phyloP scores from a whole-genome alignment of 2,888 invertebrate genomes.

The Xylophagus ater region DNA sequence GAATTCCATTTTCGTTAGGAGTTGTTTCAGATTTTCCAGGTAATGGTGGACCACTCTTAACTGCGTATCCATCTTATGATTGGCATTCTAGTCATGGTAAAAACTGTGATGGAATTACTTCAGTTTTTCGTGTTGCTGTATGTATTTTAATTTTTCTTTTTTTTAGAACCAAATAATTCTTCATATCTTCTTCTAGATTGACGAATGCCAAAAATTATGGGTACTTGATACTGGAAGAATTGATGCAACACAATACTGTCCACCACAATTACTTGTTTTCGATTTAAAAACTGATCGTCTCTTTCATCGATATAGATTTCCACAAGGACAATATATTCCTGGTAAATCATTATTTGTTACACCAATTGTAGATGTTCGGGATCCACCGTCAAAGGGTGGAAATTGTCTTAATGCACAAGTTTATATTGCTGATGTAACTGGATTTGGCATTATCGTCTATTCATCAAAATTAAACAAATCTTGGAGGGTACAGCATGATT shows the following conservation, averaged over 20 bases:
- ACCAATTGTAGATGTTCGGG: slow-evolving; percentile 44
- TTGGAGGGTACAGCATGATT: slow-evolving; percentile 49
- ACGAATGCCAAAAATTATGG: slow-evolving; percentile 54
- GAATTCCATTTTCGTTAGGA: slow-evolving; percentile 62
- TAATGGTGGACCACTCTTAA: slow-evolving; percentile 42
- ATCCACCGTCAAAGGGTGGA: slow-evolving; percentile 31
- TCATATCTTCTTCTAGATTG: slow-evolving; percentile 41
- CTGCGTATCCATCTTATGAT: slow-evolving; percentile 54
- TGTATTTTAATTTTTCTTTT: too few species aligned
- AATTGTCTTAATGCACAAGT: slow-evolving; percentile 47
- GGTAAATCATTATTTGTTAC: slow-evolving; percentile 34
- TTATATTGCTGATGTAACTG: slow-evolving; percentile 54
- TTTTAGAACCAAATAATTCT: too few species aligned
- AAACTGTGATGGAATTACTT: slow-evolving; percentile 56
- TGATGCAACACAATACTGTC: slow-evolving; percentile 49
- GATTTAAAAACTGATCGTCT: slow-evolving; percentile 50
- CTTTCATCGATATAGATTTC: slow-evolving; percentile 35
- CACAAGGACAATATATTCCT: slow-evolving; percentile 24
- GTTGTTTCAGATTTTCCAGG: slow-evolving; percentile 41
- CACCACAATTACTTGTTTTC: slow-evolving; percentile 63
- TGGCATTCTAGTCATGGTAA: slow-evolving; percentile 48
- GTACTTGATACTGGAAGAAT: slow-evolving; percentile 52
- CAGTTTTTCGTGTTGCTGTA: slow-evolving; percentile 64
- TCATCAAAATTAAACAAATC: slow-evolving; percentile 41
- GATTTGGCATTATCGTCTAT: slow-evolving; percentile 49